phyloP scores from a whole-genome alignment of 2,113 vertebrate genomes.

The Tachuris rubrigastra region DNA sequence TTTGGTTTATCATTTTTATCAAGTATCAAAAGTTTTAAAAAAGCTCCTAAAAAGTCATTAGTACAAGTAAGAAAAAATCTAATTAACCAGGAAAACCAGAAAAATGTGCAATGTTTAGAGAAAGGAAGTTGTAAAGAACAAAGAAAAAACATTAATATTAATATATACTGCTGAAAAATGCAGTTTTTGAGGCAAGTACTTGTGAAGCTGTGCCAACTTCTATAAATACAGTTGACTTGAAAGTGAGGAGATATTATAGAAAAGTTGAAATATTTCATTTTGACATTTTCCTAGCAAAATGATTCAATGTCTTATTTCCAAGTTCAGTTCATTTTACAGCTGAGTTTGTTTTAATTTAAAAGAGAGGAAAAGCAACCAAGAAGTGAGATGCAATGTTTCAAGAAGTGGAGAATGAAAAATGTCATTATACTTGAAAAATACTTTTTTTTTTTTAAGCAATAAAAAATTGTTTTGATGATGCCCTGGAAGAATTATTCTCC shows the following conservation, averaged over 20 bases:
- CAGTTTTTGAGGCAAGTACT: not conserved
- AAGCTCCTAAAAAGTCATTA: not conserved
- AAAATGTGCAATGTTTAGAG: not conserved
- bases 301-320: not conserved
- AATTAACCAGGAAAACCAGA: not conserved
- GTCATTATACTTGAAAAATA: not conserved
- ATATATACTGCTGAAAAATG: not conserved
- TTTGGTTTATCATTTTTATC: not conserved
- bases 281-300: not conserved
- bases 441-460: not conserved
- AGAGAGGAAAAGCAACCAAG: not conserved
- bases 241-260: not conserved
- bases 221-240: not conserved
- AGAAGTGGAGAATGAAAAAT: not conserved
- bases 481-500: not conserved
- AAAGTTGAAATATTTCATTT: not conserved
- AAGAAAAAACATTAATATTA: not conserved
- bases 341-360: not conserved
- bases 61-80: not conserved
- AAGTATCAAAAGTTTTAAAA: not conserved
- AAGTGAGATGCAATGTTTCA: not conserved
- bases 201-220: not conserved
- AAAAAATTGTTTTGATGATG: not conserved
- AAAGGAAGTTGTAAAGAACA: conserved; percentile 27
- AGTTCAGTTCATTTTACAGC: not conserved